Base-by-base conservation (phyloP, 2,113 vertebrate genomes). In the Psilopogon haemacephalus region DNA sequence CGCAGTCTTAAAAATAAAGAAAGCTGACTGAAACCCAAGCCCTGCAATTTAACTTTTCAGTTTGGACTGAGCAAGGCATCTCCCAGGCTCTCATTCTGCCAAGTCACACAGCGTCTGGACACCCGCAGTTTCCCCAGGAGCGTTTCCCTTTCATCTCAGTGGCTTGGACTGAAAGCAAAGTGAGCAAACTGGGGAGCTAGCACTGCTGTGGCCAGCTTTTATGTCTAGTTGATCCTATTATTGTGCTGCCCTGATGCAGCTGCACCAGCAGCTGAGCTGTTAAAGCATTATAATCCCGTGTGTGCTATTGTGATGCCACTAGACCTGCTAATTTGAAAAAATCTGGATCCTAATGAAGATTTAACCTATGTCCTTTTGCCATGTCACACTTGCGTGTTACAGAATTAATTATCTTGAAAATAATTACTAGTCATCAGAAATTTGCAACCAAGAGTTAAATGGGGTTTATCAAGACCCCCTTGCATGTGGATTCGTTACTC, bases 41-140 rank as follows among this genome's bases (percentile, higher is more conserved):
- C 33, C 23, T 74, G 50, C 14, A 63, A 83, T 50, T 52, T 59
- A 63, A 11, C 2, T 1, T 27, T 27, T 73, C 6, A 10, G 17
- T 93, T 70, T 72, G 38, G 42, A 48, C 0, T 0, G 24, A 90
- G 20, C 0, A 7, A 8, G 1, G 1, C 17, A 5, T 56, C 33
- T 52, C 42, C 32, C 46, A 59, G 32, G 28, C 23, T 37, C 9
- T 19, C 1, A 2, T 55, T 42, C 65, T 56, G 73, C 56, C 60
- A 55, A 67, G 38, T 42, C 4, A 3, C 15, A 30, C 3, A 0
- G 13, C 74, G 37, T 26, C 63, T 14, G 15, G 68, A 76, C 23
- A 32, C 32, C 26, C 5, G 1, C 1, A 1, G 12, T 35, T 93
- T 80, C 21, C 46, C 50, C 62, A 48, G 0, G 0, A 37, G 28